Conservation (phyloP, 2,888 invertebrate genomes). For the Podabrus alpinus region DNA sequence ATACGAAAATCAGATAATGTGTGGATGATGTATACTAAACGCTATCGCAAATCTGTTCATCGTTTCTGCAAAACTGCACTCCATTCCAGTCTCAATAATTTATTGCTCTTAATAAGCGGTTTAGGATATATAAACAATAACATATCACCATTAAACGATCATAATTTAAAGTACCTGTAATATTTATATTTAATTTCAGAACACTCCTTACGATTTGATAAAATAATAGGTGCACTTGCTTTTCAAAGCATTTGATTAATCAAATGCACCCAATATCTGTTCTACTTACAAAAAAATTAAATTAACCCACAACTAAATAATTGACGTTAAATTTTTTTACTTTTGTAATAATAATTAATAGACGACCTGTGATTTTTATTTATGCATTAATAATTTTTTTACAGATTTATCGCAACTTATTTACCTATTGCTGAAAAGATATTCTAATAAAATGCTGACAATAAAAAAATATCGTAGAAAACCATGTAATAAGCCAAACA, state of each 20-base stretch:
- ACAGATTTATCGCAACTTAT: no score
- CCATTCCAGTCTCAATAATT: constrained; percentile 10
- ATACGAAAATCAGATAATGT: not conserved
- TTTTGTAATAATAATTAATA: no score
- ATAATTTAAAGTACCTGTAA: not conserved
- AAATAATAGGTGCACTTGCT: not conserved
- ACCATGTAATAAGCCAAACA: no score
- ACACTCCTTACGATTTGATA: not conserved
- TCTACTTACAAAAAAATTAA: no score
- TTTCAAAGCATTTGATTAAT: not conserved
- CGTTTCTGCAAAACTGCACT: constrained; percentile 15
- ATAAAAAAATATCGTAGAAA: no score
- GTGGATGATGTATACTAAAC: not conserved
- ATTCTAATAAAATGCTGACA: no score
- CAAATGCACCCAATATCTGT: no score
- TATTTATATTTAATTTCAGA: not conserved
- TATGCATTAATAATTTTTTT: not conserved
- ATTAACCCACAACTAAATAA: not conserved
- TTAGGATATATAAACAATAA: constrained; percentile 7
- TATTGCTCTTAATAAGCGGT: constrained; percentile 24
- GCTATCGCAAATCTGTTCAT: not conserved
- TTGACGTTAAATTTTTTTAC: not conserved
- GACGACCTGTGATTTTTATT: not conserved
- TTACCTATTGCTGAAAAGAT: no score
- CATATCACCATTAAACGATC: not conserved